Evolutionary conservation across 2,888 invertebrate species (phyloP).

Genomic region (Psococerastis gibbosa): DNA sequence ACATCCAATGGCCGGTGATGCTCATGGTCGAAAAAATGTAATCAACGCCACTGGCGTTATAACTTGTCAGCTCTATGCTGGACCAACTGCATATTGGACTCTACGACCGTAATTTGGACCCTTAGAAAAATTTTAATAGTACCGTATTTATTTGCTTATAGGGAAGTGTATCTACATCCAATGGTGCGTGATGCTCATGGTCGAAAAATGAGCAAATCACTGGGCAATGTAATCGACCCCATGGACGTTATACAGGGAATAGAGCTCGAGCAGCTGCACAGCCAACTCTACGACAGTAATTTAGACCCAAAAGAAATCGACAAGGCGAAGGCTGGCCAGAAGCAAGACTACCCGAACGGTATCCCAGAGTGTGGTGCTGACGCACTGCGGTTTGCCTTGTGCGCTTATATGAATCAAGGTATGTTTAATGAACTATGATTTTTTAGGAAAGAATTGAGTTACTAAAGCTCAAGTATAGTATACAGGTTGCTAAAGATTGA

Average conservation of each 20-base stretch:
- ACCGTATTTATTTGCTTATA: conserved; percentile 21
- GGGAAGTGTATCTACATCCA: conserved; percentile 85
- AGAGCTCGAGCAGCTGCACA: conserved; percentile 57
- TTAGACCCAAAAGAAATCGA: conserved; percentile 68
- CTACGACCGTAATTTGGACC: too few relatives aligned
- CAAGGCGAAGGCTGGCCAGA: conserved; percentile 45
- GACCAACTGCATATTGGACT: too few relatives aligned
- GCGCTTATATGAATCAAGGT: conserved; percentile 70
- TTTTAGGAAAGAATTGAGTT: neutral
- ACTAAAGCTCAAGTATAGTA: too few relatives aligned
- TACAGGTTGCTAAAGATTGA: too few relatives aligned
- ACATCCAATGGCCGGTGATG: too few relatives aligned
- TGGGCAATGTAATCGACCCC: conserved; percentile 96
- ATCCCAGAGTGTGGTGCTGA: conserved; percentile 96
- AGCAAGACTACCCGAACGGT: conserved; percentile 53
- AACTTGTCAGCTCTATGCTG: too few relatives aligned
- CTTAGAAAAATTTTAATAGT: too few relatives aligned
- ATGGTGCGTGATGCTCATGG: conserved; percentile 97
- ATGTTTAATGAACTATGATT: conserved; percentile 12
- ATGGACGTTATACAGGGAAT: conserved; percentile 86
- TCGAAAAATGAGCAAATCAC: conserved; percentile 96
- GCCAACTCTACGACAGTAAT: conserved; percentile 55
- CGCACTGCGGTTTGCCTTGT: conserved; percentile 78
- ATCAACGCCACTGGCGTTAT: too few relatives aligned
- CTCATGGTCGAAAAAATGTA: too few relatives aligned